Conservation (phyloP, 2,797 vertebrate genomes). For the Chrysocyon brachyurus region DNA sequence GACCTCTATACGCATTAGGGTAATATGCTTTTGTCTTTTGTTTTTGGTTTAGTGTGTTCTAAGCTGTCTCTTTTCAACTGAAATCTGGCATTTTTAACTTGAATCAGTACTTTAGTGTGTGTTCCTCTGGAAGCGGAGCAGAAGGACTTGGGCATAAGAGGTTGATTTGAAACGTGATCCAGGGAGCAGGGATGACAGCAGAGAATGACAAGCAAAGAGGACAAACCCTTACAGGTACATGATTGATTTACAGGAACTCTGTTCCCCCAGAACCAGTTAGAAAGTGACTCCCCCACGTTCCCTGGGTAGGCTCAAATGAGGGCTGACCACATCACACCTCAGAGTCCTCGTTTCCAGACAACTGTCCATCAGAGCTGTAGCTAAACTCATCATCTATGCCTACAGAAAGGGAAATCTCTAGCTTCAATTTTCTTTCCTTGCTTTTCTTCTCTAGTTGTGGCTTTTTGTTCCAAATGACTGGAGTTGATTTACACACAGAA, state of each 20-base stretch:
- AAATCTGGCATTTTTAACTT: not conserved
- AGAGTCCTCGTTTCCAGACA: no score
- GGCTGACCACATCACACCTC: not conserved
- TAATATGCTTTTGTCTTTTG: not conserved
- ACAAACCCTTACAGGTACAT: not conserved
- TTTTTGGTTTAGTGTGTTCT: not conserved
- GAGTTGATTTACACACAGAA: not conserved
- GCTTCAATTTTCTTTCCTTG: not conserved
- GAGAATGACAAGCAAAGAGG: not conserved
- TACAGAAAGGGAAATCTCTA: not conserved
- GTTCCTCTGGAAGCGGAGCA: not conserved
- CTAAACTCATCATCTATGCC: not conserved
- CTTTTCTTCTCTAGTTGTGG: not conserved
- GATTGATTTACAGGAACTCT: not conserved
- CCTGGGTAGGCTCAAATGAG: not conserved
- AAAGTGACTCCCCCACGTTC: not conserved
- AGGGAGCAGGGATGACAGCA: not conserved
- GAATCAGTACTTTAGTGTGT: not conserved
- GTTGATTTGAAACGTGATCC: not conserved
- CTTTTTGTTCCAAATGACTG: not conserved
- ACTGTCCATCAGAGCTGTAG: no score
- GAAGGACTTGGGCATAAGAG: no score
- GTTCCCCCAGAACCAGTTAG: not conserved
- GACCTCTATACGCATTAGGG: not conserved
- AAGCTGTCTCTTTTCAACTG: not conserved